Evolutionary conservation across 2,113 vertebrate species (phyloP).

Genomic region (Istiophorus platypterus): DNA sequence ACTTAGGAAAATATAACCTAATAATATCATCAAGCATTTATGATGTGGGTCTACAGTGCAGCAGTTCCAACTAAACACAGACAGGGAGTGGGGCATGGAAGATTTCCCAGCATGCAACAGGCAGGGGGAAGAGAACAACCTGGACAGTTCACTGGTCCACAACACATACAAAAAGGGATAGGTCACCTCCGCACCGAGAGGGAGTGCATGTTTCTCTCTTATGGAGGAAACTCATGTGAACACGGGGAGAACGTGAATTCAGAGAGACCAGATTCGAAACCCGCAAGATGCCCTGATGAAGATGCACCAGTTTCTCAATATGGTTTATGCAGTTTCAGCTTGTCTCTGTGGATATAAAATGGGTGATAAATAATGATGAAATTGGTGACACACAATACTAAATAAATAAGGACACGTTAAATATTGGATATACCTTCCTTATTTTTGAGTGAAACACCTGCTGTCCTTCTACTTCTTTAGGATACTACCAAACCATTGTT

Average conservation of each 20-base stretch:
- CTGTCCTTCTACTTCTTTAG: neutral
- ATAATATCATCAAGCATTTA: slow-evolving; percentile 8
- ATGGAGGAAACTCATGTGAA: neutral
- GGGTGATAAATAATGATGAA: neutral
- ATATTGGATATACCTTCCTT: too few species aligned
- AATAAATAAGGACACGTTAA: too few species aligned
- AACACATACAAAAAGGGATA: neutral
- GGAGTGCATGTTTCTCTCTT: slow-evolving; percentile 19
- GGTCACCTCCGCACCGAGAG: slow-evolving; percentile 11
- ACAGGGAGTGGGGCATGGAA: neutral
- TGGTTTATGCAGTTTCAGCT: neutral
- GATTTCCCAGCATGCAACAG: slow-evolving; percentile 25
- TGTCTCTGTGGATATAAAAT: neutral
- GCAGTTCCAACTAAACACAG: neutral
- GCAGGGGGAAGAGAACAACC: slow-evolving; percentile 14
- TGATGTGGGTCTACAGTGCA: neutral
- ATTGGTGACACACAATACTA: neutral
- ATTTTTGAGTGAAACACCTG: neutral
- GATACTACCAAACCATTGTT: neutral
- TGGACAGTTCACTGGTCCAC: slow-evolving; percentile 23
- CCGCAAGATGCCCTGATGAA: neutral
- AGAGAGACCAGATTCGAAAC: neutral
- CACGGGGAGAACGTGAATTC: too few species aligned
- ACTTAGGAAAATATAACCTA: neutral
- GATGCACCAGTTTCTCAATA: too few species aligned